phyloP scores from a whole-genome alignment of 2,888 invertebrate genomes.

The Meloe dianella region DNA sequence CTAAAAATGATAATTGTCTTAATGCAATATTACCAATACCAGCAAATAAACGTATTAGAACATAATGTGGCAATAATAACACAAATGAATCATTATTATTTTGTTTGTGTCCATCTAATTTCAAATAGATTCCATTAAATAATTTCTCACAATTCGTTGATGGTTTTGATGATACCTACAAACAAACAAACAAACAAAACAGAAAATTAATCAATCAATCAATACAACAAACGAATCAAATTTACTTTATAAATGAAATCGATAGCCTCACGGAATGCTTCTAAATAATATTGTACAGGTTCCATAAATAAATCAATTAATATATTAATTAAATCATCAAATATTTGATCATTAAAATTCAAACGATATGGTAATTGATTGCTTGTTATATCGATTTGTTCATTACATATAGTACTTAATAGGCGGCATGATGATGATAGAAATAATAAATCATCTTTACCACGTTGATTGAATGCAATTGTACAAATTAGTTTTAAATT shows the following conservation, averaged over 20 bases:
- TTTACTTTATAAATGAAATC: constrained; percentile 66
- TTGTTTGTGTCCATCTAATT: constrained; percentile 27
- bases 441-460: constrained; percentile 62
- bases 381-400: constrained; percentile 50
- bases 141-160: constrained; percentile 58
- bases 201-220: constrained; percentile 5
- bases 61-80: constrained; percentile 27
- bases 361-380: constrained; percentile 54
- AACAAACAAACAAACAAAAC: no score
- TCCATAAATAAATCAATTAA: constrained; percentile 60
- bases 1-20: constrained; percentile 81
- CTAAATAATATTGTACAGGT: constrained; percentile 63
- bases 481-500: constrained; percentile 68
- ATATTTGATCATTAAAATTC: constrained; percentile 63
- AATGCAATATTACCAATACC: constrained; percentile 69
- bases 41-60: constrained; percentile 38
- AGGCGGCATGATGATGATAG: constrained; percentile 67
- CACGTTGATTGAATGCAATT: constrained; percentile 69
- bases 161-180: constrained; percentile 61
- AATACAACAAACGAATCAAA: no score
- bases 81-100: no score
- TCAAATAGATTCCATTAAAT: constrained; percentile 38
- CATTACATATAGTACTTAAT: constrained; percentile 61
- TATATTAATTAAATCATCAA: constrained; percentile 60
- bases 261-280: constrained; percentile 66